Conservation (phyloP, 2,888 invertebrate genomes). For the Microctonus brassicae region DNA sequence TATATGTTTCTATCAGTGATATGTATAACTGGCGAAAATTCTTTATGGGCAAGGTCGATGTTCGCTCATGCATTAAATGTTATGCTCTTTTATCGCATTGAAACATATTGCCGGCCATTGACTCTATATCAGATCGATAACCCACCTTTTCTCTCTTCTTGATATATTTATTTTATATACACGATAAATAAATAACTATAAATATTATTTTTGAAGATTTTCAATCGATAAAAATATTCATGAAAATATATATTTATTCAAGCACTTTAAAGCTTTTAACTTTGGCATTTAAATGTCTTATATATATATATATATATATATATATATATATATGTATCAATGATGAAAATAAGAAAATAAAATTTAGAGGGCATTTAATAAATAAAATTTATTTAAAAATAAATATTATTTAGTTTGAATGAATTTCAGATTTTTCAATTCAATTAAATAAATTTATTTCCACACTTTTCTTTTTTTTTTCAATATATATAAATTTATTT, state of each 20-base stretch:
- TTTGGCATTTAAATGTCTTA: too few relatives aligned
- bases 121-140: slow-evolving; percentile 35
- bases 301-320: too few relatives aligned
- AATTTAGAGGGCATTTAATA: too few relatives aligned
- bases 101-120: slow-evolving; percentile 36
- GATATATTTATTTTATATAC: background rate
- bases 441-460: too few relatives aligned
- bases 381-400: too few relatives aligned
- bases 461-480: too few relatives aligned
- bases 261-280: too few relatives aligned
- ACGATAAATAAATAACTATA: slow-evolving; percentile 34
- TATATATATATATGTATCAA: too few relatives aligned
- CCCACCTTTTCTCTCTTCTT: background rate
- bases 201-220: slow-evolving; percentile 29
- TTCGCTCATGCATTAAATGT: slow-evolving; percentile 39
- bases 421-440: too few relatives aligned
- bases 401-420: too few relatives aligned
- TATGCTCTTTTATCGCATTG: slow-evolving; percentile 34
- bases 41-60: slow-evolving; percentile 35
- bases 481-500: too few relatives aligned
- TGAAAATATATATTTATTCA: background rate
- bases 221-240: background rate
- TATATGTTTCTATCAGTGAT: background rate
- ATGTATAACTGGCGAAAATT: background rate
- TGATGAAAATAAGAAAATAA: too few relatives aligned